These are phyloP conservation scores for Staurois parvus DNA, from an alignment of 2,797 vertebrate genomes.

Conservation along the genomic window DNA sequence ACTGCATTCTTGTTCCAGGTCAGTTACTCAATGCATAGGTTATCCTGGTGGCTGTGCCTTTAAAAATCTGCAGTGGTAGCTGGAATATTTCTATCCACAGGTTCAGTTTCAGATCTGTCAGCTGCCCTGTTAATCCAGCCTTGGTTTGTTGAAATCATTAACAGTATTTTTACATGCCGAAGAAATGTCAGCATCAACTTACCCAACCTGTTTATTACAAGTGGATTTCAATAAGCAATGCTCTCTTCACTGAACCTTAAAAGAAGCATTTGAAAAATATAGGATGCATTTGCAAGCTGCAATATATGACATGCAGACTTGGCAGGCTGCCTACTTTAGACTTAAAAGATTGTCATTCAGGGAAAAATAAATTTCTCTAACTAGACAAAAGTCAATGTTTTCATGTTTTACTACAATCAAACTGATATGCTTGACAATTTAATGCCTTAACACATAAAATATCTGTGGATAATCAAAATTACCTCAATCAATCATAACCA, in stretches of 20 bases:
- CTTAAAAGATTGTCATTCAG: constrained; percentile 87
- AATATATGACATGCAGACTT: constrained; percentile 80
- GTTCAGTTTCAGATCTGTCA: constrained; percentile 28
- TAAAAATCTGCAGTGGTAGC: not conserved
- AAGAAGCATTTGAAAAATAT: constrained; percentile 80
- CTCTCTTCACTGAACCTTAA: constrained; percentile 72
- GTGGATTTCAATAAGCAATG: constrained; percentile 73
- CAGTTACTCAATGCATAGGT: not conserved
- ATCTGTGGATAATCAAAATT: constrained; percentile 82
- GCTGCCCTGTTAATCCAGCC: not conserved
- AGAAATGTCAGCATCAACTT: constrained; percentile 69
- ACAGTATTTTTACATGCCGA: constrained; percentile 62
- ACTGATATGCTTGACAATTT: constrained; percentile 84
- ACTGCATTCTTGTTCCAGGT: not conserved
- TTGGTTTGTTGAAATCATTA: constrained; percentile 61
- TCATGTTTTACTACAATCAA: constrained; percentile 87
- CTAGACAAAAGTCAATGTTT: constrained; percentile 88
- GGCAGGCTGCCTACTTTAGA: constrained; percentile 84
- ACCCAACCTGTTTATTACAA: constrained; percentile 76
- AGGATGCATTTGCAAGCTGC: constrained; percentile 79
- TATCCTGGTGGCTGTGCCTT: not conserved
- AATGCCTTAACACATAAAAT: constrained; percentile 84
- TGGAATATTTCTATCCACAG: constrained; percentile 53
- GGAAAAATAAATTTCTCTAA: constrained; percentile 89
- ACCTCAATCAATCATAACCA: constrained; percentile 82